A percentile compares a stretch with the other conserved stretches of the same genome.
phyloP scores from a whole-genome alignment of 1,140 invertebrate species.

The Brachionus asplanchnoidis region DNA sequence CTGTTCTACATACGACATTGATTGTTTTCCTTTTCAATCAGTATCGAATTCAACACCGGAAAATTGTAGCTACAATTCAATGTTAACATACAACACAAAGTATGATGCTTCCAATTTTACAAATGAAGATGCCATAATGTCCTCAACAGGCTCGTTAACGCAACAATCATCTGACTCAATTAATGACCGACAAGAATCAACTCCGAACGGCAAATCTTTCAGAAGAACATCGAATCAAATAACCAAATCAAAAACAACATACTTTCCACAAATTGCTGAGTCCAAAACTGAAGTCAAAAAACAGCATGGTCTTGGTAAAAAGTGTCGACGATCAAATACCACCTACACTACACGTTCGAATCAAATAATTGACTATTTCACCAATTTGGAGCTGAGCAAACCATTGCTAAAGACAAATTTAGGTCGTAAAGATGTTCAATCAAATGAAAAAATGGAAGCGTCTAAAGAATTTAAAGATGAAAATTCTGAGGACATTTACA shows the following conservation, averaged over 20 bases:
- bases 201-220: background rate
- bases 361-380: conserved; percentile 27
- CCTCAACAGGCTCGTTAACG: background rate
- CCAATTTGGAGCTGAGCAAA: conserved; percentile 15
- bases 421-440: background rate
- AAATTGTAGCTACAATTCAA: background rate
- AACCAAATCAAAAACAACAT: conserved; percentile 12
- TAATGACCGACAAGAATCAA: background rate
- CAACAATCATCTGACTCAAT: conserved; percentile 3
- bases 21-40: conserved; percentile 9
- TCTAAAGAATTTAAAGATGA: background rate
- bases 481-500: background rate
- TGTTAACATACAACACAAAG: conserved; percentile 16
- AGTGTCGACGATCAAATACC: conserved; percentile 28
- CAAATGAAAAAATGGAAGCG: background rate
- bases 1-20: background rate
- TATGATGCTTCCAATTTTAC: background rate
- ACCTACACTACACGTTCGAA: background rate
- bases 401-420: conserved; percentile 3
- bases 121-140: background rate
- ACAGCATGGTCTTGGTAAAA: background rate
- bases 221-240: background rate
- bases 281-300: background rate
- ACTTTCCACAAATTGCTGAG: background rate
- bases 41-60: conserved; percentile 1